These are phyloP conservation scores for Hyles lineata DNA, from an alignment of 2,888 invertebrate genomes.

Conservation along the genomic window DNA sequence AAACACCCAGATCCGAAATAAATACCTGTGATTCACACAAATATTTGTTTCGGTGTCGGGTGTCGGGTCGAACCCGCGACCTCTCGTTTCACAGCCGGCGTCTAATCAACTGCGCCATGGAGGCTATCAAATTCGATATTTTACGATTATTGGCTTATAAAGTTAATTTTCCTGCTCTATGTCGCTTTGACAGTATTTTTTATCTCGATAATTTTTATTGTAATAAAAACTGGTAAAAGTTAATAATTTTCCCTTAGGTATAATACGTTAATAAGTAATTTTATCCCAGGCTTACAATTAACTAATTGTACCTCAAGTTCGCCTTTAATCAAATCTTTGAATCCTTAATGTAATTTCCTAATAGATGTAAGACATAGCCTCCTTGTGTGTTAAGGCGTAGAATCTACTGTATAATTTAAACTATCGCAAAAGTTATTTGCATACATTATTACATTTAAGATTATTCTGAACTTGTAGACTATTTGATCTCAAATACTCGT, in stretches of 20 bases:
- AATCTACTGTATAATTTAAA: slow-evolving; percentile 5
- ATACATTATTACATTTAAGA: slow-evolving; percentile 8
- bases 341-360: slow-evolving; percentile 21
- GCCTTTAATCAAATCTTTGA: slow-evolving; percentile 20
- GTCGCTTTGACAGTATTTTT: no score
- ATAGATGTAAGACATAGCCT: slow-evolving; percentile 15
- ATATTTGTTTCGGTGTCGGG: no score
- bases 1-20: no score
- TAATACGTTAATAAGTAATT: background rate
- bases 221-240: background rate
- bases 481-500: background rate
- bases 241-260: background rate
- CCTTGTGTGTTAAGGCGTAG: background rate
- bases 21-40: no score
- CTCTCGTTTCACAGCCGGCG: no score
- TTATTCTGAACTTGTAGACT: background rate
- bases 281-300: background rate
- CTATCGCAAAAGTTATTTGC: background rate
- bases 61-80: no score
- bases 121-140: no score
- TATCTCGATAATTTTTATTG: no score
- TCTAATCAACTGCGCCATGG: no score
- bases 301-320: slow-evolving; percentile 13
- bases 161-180: no score
- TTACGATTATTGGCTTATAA: no score